phyloP scores from a whole-genome alignment of 2,113 vertebrate species.

The Rattus norvegicus region GRCr8 NC_086022.1:169116501-169117000 shows the following conservation, averaged over 20 bases:
- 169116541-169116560: constrained; percentile 13
- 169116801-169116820: neutral
- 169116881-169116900: neutral
- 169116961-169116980: neutral
- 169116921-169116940: neutral
- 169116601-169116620: neutral
- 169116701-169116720: constrained; percentile 14
- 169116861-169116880: neutral
- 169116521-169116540: neutral
- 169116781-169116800: neutral
- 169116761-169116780: neutral
- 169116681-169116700: constrained; percentile 3
- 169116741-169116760: neutral
- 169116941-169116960: neutral
- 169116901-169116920: neutral
- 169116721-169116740: constrained; percentile 1
- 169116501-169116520: neutral
- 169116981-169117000: constrained; percentile 48
- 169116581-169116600: neutral
- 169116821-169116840: neutral
- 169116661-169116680: neutral
- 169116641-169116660: neutral
- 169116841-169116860: neutral
- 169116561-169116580: neutral
- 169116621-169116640: constrained; percentile 27